Evolutionary conservation across 2,888 invertebrate species (phyloP), one percentile per base, ranked within the genome.

Genomic region (Agrilus biguttatus): DNA sequence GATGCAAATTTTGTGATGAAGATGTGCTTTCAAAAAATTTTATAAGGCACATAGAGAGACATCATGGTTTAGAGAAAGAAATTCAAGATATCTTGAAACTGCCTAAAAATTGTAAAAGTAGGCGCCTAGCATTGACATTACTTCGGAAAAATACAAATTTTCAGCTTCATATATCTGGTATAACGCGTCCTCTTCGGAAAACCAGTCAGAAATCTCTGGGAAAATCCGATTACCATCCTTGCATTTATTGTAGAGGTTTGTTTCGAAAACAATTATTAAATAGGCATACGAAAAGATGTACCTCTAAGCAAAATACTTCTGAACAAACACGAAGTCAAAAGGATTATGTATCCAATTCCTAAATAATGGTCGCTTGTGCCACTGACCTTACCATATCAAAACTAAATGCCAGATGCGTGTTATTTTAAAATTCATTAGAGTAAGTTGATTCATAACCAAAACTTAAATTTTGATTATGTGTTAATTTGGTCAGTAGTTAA

Each of bases 401-500:
- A 37, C 32, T 42, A 33, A 42, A 37, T 33, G 42, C 37, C 1
- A 42, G 19, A 23, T n/a, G n/a, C n/a, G n/a, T n/a, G n/a, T n/a
- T n/a, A n/a, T n/a, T n/a, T n/a, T n/a, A n/a, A n/a, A n/a, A n/a
- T n/a, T n/a, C n/a, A n/a, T n/a, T n/a, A n/a, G n/a, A n/a, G n/a
- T n/a, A n/a, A n/a, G n/a, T n/a, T n/a, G n/a, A n/a, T n/a, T n/a
- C n/a, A n/a, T n/a, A n/a, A n/a, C n/a, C n/a, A n/a, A n/a, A n/a
- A n/a, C n/a, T n/a, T n/a, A n/a, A n/a, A n/a, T n/a, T n/a, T n/a
- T n/a, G n/a, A n/a, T n/a, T n/a, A n/a, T n/a, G n/a, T n/a, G n/a
- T n/a, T n/a, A n/a, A n/a, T n/a, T n/a, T n/a, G 37, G 37, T 6
- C 36, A 41, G 37, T n/a, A n/a, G 41, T 41, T 23, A 23, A 23